Base-by-base conservation (phyloP, 2,888 invertebrate genomes). In the Lasioglossum zephyrum region DNA sequence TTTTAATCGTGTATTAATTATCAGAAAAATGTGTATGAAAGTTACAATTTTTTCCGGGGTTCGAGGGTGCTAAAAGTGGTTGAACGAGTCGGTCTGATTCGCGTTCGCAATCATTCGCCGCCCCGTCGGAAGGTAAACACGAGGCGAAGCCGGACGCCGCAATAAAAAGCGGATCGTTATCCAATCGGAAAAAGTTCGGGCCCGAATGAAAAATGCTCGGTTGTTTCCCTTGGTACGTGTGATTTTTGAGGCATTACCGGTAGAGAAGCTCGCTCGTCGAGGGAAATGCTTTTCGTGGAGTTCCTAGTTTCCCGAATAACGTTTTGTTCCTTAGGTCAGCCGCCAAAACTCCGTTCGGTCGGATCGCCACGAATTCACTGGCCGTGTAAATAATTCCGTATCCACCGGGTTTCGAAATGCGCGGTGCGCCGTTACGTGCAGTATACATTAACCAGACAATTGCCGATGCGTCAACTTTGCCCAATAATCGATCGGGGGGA, bases 391-490 rank as follows among this genome's bases (percentile, higher is more conserved):
- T 82, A 87, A 87, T 86, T 82, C 79, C 31, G 31, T 73, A 49
- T 44, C 18, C 39, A 5, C 16, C 63, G 26, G 16, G 63, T 66
- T 16, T 60, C 53, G 53, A 73, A 39, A 53, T 73, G 69, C 69
- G 79, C 31, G 69, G n/a, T 70, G 70, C 74, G n/a, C 60, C 72
- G 82, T 79, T 86, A 66, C 31, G 73, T 79, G 81, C 80, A 72
- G 87, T 81, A 87, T 87, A 83, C 78, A 87, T 87, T 83, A 87
- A 47, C 83, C 66, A n/a, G 78, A 83, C 86, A 86, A 87, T 87
- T 83, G 87, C 76, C 82, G 78, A 87, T 87, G 83, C 86, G 69
- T 86, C 83, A 87, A 87, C 87, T 86, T 87, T 82, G 79, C 41
- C 83, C 87, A 76, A 87, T 87, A 87, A 75, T 81, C 87, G 83